These are phyloP conservation scores for Hyles euphorbiae DNA, from an alignment of 1,140 invertebrate species.

Conservation along the genomic window DNA sequence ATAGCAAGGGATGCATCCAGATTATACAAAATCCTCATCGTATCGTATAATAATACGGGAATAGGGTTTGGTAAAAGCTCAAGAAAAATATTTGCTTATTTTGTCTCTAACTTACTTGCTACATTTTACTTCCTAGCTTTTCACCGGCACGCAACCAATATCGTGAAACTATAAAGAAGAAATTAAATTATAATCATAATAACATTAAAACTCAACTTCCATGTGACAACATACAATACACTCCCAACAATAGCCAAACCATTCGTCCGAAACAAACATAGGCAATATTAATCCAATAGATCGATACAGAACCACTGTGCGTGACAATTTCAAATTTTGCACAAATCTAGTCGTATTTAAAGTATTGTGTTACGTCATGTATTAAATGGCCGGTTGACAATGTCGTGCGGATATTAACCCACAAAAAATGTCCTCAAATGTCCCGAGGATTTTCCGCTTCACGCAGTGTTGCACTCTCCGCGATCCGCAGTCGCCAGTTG, in stretches of 20 bases:
- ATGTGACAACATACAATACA: too few species aligned
- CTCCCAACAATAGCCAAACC: background rate
- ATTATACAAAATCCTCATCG: too few species aligned
- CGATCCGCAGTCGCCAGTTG: conserved; percentile 65
- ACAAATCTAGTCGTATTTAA: conserved; percentile 73
- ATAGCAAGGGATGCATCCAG: too few species aligned
- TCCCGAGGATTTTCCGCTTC: conserved; percentile 75
- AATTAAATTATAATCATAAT: too few species aligned
- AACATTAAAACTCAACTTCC: too few species aligned
- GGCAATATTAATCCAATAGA: conserved; percentile 60
- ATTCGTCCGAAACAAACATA: conserved; percentile 15
- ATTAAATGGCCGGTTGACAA: conserved; percentile 74
- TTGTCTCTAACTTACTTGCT: too few species aligned
- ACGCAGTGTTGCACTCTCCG: conserved; percentile 68
- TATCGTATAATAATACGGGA: too few species aligned
- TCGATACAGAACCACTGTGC: conserved; percentile 55
- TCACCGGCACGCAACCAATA: too few species aligned
- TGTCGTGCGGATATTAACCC: conserved; percentile 73
- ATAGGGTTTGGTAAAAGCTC: too few species aligned
- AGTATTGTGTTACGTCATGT: conserved; percentile 73
- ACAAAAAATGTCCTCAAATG: conserved; percentile 74
- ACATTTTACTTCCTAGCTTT: too few species aligned
- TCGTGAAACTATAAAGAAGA: too few species aligned
- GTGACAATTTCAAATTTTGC: conserved; percentile 72
- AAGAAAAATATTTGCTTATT: too few species aligned